Evolutionary conservation across 1,140 invertebrate species (phyloP), one percentile per base, ranked within the genome.

Genomic region (Drosophila obscura): DNA sequence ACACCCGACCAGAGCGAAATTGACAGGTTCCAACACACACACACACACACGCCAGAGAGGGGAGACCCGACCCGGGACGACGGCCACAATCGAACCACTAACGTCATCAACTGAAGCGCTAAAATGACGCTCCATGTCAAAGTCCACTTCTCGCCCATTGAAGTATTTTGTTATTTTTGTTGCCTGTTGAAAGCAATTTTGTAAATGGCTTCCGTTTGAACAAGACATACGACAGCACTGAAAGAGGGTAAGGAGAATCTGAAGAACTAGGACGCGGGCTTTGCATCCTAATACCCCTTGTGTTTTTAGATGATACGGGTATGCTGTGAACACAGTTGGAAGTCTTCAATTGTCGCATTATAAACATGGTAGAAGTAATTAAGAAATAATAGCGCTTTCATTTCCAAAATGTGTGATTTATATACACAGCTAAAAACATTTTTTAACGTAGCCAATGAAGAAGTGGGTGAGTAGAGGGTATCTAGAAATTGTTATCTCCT

Each of bases 161-260:
- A 61, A 68, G 13, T 64, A 24, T 15, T 26, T 39, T 61, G 48
- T 41, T 55, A 56, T 44, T 56, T 55, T 68, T 76, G 52, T 57
- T 61, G 71, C 43, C 66, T 69, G 74, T 87, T 77, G 75, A 82
- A 79, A 82, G 78, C 83, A 85, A 85, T 85, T 85, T 87, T 65
- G 82, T 87, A 87, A 85, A 85, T 85, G 82, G 82, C 82, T 85
- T 88, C 82, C 74, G 74, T 76, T 88, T 52, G 73, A 68, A 78
- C 62, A 77, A 63, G 73, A 85, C 82, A 85, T 82, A 78, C 74
- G 69, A 74, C 62, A 66, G 31, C 57, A 58, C 48, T 26, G 44
- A 46, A 15, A 49, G 22, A 50, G 16, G 26, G 19, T 31, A 48
- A 35, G 24, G 51, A 19, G 9, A 46, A 41, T 24, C 51, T 43